phyloP scores from a whole-genome alignment of 1,140 invertebrate species.

The Camponotus vicinus region DNA sequence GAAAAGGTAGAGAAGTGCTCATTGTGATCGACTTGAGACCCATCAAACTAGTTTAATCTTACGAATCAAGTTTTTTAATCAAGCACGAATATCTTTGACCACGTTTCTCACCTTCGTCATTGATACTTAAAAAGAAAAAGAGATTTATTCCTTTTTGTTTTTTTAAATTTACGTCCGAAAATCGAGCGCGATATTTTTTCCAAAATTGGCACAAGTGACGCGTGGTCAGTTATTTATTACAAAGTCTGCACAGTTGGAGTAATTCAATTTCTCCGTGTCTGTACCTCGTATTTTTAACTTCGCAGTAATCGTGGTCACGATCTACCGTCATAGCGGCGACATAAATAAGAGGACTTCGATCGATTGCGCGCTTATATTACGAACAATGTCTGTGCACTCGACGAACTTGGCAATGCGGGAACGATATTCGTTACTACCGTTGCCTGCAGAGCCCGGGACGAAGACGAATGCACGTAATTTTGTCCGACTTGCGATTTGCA shows the following conservation, averaged over 20 bases:
- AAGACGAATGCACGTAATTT: conserved; percentile 56
- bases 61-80: background rate
- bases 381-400: conserved; percentile 21
- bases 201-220: background rate
- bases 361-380: conserved; percentile 28
- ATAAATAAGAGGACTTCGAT: conserved; percentile 10
- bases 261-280: background rate
- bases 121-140: background rate
- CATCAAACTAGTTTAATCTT: background rate
- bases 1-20: background rate
- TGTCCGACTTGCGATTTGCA: conserved; percentile 46
- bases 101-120: background rate
- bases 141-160: background rate
- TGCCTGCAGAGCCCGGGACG: background rate
- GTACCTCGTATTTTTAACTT: conserved; percentile 7
- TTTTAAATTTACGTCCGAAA: background rate
- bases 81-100: background rate
- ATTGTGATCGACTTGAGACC: background rate
- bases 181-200: background rate
- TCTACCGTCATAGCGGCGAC: background rate
- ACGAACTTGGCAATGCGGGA: background rate
- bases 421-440: conserved; percentile 12
- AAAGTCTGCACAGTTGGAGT: background rate
- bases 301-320: conserved; percentile 23
- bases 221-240: background rate